Percentiles rank a stretch among this genome's conserved stretches.
Evolutionary conservation across 2,113 vertebrate genomes (phyloP).

Genomic region (Raphicerus campestris): DNA sequence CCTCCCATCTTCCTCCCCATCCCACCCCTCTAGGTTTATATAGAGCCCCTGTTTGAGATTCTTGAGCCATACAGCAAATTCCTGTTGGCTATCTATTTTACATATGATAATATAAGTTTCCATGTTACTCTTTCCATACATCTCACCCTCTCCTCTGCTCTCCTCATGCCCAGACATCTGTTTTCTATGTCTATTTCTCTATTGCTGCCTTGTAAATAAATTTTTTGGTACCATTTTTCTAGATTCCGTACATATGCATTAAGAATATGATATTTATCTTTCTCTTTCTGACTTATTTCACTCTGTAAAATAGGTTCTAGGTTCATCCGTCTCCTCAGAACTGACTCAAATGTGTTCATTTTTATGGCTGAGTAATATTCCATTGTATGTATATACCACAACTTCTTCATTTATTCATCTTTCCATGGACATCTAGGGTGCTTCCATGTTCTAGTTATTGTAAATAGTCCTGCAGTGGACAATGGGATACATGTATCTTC

Average conservation of each 20-base stretch:
- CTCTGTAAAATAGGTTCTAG: background rate
- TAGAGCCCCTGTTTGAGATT: background rate
- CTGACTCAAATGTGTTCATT: background rate
- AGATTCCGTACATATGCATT: background rate
- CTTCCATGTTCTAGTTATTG: background rate
- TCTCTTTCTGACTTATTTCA: background rate
- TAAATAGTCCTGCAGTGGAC: background rate
- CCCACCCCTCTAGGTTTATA: background rate
- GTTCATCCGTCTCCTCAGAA: background rate
- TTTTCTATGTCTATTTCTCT: background rate
- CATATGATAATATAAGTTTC: background rate
- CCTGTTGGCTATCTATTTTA: background rate
- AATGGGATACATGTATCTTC: background rate
- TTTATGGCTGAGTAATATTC: background rate
- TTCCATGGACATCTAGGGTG: background rate
- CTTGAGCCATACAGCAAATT: background rate
- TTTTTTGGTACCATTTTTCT: background rate
- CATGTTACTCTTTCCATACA: background rate
- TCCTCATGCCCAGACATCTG: background rate
- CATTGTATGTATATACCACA: background rate
- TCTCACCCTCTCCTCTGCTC: background rate
- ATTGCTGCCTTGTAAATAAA: background rate
- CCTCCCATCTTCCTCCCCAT: background rate
- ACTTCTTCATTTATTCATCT: background rate
- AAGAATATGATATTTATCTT: background rate